Evolutionary conservation across 2,888 invertebrate species (phyloP), one percentile per base, ranked within the genome.

Genomic region (Drosophila meridionalis): DNA sequence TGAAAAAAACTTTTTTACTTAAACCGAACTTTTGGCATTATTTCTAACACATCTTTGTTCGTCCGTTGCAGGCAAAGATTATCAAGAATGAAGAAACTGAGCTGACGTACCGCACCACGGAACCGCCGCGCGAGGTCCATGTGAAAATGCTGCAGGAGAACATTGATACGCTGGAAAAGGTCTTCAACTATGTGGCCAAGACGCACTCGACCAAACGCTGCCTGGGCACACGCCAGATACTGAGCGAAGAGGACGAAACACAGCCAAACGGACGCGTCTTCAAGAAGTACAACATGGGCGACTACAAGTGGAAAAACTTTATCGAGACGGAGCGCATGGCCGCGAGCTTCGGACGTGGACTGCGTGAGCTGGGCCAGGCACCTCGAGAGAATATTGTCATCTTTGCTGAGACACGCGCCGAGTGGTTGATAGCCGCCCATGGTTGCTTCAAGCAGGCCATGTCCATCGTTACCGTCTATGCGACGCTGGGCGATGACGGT

Each of bases 341-440:
- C 5, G 93, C 95, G 0, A 94, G 95, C 83, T 96, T 99, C 93
- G 97, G 97, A 56, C 95, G 96, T 67, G 99, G 99, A 0, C 94
- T 99, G 75, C 94, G 96, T 47, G 96, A 96, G 88, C 93, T 97
- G 43, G 98, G 98, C 36, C 95, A 96, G 87, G 93, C 94, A 82
- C 95, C 96, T 9, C 94, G 95, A 11, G 94, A 95, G 74, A 97
- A 97, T 93, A 95, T 99, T 81, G 98, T 97, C 64, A 96, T 99
- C 91, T 99, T 99, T 94, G 98, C 99, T 0, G 99, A 99, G 94
- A 99, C 99, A 0, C 95, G 99, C 83, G 97, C 97, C 56, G 99
- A 99, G 94, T 99, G 99, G 99, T 97, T 99, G 96, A 94, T 99
- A 58, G 97, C 98, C 0, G 98, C 99, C 1, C 97, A 99, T 91